These are phyloP conservation scores for Centropus bengalensis DNA, from an alignment of 2,113 vertebrate genomes.

Conservation along the genomic window DNA sequence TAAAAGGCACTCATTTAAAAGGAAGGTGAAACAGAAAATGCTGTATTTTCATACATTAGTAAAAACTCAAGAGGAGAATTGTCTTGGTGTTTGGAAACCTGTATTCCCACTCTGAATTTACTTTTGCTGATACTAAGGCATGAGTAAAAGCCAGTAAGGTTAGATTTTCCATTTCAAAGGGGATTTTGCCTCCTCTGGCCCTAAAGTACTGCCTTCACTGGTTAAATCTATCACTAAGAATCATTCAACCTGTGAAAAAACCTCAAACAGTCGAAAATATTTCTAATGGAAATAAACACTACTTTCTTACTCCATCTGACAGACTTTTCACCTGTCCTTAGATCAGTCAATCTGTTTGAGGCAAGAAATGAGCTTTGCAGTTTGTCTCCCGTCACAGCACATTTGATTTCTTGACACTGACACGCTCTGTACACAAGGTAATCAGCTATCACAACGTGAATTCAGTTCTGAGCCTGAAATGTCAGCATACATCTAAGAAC, in stretches of 20 bases:
- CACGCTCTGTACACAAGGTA: background rate
- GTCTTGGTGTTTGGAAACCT: background rate
- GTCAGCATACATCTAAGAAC: background rate
- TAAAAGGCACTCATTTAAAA: background rate
- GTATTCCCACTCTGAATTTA: background rate
- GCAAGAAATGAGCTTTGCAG: background rate
- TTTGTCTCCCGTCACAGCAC: background rate
- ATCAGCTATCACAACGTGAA: background rate
- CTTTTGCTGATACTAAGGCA: background rate
- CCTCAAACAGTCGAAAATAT: background rate
- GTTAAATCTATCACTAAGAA: background rate
- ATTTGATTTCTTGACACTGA: conserved; percentile 23
- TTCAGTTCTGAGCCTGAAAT: conserved; percentile 5
- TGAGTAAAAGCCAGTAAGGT: background rate
- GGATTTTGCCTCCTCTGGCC: background rate
- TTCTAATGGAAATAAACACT: background rate
- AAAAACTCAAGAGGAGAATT: background rate
- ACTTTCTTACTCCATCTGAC: background rate
- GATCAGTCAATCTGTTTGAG: background rate
- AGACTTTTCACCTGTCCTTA: background rate
- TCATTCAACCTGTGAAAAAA: background rate
- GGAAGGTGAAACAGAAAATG: background rate
- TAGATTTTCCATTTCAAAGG: background rate
- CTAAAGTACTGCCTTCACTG: background rate
- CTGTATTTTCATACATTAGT: background rate